Percentiles rank a stretch among this genome's conserved stretches.
phyloP scores from a whole-genome alignment of 2,113 vertebrate species.

The Lepisosteus osseus region DNA sequence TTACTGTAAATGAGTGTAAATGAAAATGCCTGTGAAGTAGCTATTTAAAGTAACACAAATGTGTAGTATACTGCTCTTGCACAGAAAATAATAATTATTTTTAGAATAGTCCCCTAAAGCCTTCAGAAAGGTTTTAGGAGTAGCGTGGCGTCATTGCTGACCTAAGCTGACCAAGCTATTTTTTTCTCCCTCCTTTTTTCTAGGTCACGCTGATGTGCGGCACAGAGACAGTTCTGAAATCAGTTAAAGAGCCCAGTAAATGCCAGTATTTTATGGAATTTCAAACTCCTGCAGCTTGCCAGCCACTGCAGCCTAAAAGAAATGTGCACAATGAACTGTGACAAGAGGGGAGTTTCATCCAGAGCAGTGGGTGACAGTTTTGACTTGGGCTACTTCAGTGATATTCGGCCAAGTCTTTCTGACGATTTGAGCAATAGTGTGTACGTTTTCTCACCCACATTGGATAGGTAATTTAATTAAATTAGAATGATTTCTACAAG shows the following conservation, averaged over 20 bases:
- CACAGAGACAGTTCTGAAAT: constrained; percentile 69
- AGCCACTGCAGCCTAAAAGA: constrained; percentile 44
- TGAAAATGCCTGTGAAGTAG: too few species aligned
- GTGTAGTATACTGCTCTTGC: neutral
- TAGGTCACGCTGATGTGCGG: constrained; percentile 77
- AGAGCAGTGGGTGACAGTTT: constrained; percentile 12
- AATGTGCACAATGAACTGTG: constrained; percentile 46
- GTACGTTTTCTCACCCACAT: neutral
- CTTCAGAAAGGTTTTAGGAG: constrained; percentile 35
- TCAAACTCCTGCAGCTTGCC: constrained; percentile 49
- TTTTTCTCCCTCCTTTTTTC: constrained; percentile 57
- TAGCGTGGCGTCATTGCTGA: constrained; percentile 43
- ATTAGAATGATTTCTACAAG: neutral
- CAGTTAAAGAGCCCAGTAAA: constrained; percentile 62
- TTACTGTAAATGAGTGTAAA: too few species aligned
- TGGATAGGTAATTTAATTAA: neutral
- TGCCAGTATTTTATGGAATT: constrained; percentile 53
- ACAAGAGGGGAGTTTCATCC: constrained; percentile 11
- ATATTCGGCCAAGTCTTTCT: neutral
- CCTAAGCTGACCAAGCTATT: constrained; percentile 41
- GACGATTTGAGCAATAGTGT: neutral
- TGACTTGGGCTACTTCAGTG: neutral
- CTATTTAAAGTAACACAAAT: too few species aligned
- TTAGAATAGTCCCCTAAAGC: constrained; percentile 32
- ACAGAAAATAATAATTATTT: constrained; percentile 45